A percentile compares a stretch with the other conserved stretches of the same genome.
phyloP scores from a whole-genome alignment of 2,888 invertebrate genomes.

The Drosophila borealis region DNA sequence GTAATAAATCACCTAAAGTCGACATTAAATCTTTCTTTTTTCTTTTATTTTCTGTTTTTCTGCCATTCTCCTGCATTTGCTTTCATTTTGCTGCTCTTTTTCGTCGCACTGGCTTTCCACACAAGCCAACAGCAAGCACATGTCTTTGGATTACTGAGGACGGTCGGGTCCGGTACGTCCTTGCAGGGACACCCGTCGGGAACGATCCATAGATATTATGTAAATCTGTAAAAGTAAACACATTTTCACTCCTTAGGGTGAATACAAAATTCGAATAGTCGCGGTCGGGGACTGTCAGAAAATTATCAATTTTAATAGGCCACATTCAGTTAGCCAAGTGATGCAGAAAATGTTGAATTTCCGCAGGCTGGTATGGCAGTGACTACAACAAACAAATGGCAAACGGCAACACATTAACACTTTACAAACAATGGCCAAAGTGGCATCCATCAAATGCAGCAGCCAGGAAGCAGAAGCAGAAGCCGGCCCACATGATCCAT shows the following conservation, averaged over 20 bases:
- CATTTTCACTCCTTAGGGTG: conserved; percentile 54
- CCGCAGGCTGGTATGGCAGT: conserved; percentile 47
- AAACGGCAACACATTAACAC: conserved; percentile 70
- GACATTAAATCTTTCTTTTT: conserved; percentile 83
- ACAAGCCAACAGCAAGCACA: conserved; percentile 69
- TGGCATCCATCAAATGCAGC: conserved; percentile 77
- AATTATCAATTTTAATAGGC: conserved; percentile 64
- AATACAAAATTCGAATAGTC: conserved; percentile 29
- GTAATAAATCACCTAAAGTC: conserved; percentile 84
- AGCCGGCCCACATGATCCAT: conserved; percentile 48
- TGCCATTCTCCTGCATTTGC: conserved; percentile 44
- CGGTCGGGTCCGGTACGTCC: conserved; percentile 51
- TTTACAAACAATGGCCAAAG: conserved; percentile 76
- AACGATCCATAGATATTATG: conserved; percentile 38
- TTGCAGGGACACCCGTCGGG: conserved; percentile 25
- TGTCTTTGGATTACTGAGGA: conserved; percentile 64
- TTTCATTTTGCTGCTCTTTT: conserved; percentile 58
- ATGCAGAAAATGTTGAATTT: conserved; percentile 75
- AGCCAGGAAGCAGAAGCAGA: conserved; percentile 28
- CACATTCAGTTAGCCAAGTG: conserved; percentile 62
- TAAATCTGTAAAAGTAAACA: conserved; percentile 68
- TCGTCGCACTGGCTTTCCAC: conserved; percentile 74
- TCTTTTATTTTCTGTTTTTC: conserved; percentile 41
- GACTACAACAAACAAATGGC: conserved; percentile 32
- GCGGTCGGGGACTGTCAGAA: conserved; percentile 38